A percentile compares a stretch with the other conserved stretches of the same genome.
Conservation (phyloP, 2,888 invertebrate species). For the Lottia scabra region DNA sequence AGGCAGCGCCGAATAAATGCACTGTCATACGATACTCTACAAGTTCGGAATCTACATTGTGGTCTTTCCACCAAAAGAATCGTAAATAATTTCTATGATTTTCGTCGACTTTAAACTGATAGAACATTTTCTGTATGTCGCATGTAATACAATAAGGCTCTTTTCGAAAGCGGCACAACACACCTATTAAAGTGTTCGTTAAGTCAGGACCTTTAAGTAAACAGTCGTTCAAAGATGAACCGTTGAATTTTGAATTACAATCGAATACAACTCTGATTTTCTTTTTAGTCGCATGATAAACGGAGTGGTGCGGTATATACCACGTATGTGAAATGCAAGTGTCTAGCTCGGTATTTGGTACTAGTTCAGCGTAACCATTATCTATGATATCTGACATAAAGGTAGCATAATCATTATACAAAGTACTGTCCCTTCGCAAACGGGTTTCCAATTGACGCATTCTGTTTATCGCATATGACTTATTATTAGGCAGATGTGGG, state of each 20-base stretch:
- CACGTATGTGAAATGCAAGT: neutral
- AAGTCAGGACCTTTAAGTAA: conserved; percentile 33
- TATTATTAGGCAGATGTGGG: conserved; percentile 22
- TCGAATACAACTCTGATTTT: conserved; percentile 32
- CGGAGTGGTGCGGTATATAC: neutral
- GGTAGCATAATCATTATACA: conserved; percentile 6
- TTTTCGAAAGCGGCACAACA: conserved; percentile 29
- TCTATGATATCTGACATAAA: conserved; percentile 21
- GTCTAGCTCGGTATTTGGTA: neutral
- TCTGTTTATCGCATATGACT: conserved; percentile 13
- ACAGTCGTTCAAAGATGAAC: conserved; percentile 21
- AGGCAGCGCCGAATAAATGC: too few relatives aligned
- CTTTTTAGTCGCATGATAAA: too few relatives aligned
- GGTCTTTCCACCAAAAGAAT: too few relatives aligned
- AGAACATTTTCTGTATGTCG: conserved; percentile 4
- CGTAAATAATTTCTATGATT: too few relatives aligned
- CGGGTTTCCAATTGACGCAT: conserved; percentile 1
- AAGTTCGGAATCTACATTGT: too few relatives aligned
- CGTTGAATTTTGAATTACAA: conserved; percentile 27
- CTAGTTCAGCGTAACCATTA: conserved; percentile 7
- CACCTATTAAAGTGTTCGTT: conserved; percentile 30
- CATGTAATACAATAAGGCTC: conserved; percentile 28
- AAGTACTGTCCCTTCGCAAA: conserved; percentile 3
- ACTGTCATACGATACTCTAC: too few relatives aligned
- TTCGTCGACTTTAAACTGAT: too few relatives aligned